phyloP scores from a whole-genome alignment of 2,113 vertebrate genomes.

The Geococcyx californianus region DNA sequence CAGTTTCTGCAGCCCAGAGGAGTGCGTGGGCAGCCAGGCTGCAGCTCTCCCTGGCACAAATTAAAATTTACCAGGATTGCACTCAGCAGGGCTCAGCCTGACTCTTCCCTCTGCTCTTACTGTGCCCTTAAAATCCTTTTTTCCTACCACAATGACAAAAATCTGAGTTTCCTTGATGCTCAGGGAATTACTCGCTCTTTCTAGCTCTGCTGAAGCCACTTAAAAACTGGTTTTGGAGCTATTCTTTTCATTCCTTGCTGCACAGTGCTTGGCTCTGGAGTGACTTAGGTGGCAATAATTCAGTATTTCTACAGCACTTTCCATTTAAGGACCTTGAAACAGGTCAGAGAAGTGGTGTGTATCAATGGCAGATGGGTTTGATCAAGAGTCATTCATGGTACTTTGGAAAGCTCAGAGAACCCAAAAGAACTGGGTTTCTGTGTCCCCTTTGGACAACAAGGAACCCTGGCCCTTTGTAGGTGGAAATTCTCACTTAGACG shows the following conservation, averaged over 20 bases:
- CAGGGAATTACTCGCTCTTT: background rate
- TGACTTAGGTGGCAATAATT: background rate
- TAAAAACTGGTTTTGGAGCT: background rate
- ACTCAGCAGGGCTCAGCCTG: background rate
- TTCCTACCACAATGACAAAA: background rate
- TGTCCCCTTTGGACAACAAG: background rate
- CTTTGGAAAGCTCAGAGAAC: background rate
- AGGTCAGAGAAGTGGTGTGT: background rate
- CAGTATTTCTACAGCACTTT: background rate
- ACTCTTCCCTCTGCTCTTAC: background rate
- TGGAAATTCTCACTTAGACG: background rate
- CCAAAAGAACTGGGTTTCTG: background rate
- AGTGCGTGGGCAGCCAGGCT: background rate
- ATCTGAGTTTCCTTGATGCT: fast-evolving
- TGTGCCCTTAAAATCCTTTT: background rate
- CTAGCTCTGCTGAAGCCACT: background rate
- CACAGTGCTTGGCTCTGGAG: background rate
- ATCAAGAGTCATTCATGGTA: background rate
- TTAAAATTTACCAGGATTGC: background rate
- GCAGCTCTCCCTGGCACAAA: background rate
- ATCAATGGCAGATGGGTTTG: background rate
- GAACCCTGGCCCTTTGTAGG: fast-evolving
- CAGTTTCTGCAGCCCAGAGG: background rate
- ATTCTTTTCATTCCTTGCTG: fast-evolving
- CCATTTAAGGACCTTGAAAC: background rate